Conservation (phyloP, 1,140 invertebrate species). For the Solen grandis region DNA sequence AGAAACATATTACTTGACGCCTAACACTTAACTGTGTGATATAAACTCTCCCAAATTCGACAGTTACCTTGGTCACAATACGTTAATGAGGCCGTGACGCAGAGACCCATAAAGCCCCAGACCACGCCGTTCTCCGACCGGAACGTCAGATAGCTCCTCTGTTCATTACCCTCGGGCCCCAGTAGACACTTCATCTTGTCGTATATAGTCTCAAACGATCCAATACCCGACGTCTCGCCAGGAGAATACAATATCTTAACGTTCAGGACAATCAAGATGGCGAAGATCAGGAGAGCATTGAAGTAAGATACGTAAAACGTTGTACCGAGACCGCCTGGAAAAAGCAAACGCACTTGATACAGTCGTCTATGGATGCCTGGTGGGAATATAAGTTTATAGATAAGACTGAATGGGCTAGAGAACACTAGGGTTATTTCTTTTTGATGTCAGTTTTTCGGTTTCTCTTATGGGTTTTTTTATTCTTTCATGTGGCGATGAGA, state of each 20-base stretch:
- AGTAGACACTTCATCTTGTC: constrained; percentile 67
- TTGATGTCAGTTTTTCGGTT: too few species aligned
- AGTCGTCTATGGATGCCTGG: too few species aligned
- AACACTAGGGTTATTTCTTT: too few species aligned
- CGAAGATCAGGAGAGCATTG: constrained; percentile 78
- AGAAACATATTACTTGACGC: too few species aligned
- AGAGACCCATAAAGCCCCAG: constrained; percentile 73
- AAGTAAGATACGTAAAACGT: constrained; percentile 82
- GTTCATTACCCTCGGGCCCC: constrained; percentile 72
- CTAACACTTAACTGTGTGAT: too few species aligned
- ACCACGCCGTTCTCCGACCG: constrained; percentile 67
- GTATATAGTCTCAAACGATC: constrained; percentile 66
- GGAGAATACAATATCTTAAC: constrained; percentile 61
- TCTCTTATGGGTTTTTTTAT: too few species aligned
- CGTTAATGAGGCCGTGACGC: constrained; percentile 77
- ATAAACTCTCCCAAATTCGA: too few species aligned
- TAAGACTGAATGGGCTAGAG: too few species aligned
- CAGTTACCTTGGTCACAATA: constrained; percentile 79
- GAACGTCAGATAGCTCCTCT: constrained; percentile 73
- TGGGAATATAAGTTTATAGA: too few species aligned
- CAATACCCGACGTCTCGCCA: constrained; percentile 44
- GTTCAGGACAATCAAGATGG: constrained; percentile 68
- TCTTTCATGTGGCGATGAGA: too few species aligned
- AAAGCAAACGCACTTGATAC: too few species aligned
- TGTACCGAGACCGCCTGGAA: constrained; percentile 75